Evolutionary conservation across 2,888 invertebrate species (phyloP).

Genomic region (Drosophila incognita): DNA sequence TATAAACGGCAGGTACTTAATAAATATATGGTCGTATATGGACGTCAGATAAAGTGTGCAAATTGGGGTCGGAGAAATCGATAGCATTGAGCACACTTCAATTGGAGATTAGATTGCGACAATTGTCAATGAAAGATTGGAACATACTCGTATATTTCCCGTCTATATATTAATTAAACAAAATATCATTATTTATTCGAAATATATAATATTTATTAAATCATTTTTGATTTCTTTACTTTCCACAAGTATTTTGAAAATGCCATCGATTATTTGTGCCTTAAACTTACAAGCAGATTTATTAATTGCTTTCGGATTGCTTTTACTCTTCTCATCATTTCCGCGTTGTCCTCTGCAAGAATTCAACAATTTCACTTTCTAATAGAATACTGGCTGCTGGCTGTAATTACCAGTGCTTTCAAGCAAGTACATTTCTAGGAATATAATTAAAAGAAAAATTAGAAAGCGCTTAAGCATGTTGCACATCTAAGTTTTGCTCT

Average conservation of each 20-base stretch:
- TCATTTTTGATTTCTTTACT: background rate
- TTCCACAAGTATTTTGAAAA: background rate
- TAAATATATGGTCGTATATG: background rate
- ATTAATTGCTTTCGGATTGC: constrained; percentile 2
- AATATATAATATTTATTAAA: background rate
- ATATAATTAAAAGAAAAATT: constrained; percentile 10
- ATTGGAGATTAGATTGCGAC: background rate
- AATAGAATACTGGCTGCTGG: background rate
- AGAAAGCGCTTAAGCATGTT: constrained; percentile 18
- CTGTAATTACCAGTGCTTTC: background rate
- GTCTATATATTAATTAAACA: background rate
- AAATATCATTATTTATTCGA: background rate
- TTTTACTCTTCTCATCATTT: background rate
- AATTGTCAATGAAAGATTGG: no score
- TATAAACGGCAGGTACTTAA: background rate
- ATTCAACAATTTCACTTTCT: background rate
- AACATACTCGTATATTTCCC: background rate
- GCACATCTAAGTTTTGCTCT: background rate
- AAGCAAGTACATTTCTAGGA: background rate
- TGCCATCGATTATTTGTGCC: background rate
- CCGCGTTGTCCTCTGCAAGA: background rate
- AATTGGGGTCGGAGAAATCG: background rate
- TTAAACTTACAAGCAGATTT: constrained; percentile 1
- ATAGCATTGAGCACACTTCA: background rate
- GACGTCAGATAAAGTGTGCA: background rate